Evolutionary conservation across 2,888 invertebrate species (phyloP), one percentile per base, ranked within the genome.

Genomic region (Axea sp.): DNA sequence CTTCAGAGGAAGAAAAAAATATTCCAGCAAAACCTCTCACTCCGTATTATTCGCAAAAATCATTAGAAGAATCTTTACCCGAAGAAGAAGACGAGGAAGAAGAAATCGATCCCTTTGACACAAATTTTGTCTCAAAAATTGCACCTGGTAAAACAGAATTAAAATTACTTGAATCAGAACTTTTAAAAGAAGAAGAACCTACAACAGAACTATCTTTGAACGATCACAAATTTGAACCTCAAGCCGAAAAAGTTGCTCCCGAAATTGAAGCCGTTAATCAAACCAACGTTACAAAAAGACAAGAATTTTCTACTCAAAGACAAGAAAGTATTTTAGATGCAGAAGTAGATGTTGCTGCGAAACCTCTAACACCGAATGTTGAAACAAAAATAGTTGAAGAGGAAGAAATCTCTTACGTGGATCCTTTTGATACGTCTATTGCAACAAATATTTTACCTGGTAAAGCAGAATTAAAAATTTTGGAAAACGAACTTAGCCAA

Each of bases 341-440:
- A 3, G 89, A 90, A 47, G 90, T 91, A 76, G 89, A 91, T 41
- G 93, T 93, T 43, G 89, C 91, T 78, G 90, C 89, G 0, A 94
- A 94, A 86, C 93, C 94, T 45, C 83, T 95, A 37, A 94, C 94
- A 0, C 91, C 92, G 0, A 89, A 89, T 2, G 88, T 90, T 53
- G 88, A 92, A 11, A 78, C 85, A 60, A 90, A 83, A 31, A 82
- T 83, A 26, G 80, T 84, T 41, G 82, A 84, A 1, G 83, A 87
- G 15, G 83, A 87, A 22, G 88, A 89, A 64, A 89, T 89, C 14
- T 84, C 86, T 1, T 89, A 92, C 78, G 86, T 88, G 4, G 96
- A 96, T 89, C 96, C 96, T 0, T 96, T 96, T 84, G 96, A 96
- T 83, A 96, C 96, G 0, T 94, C 96, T 0, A 94, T 94, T 79